Evolutionary conservation across 2,113 vertebrate genomes (phyloP), one percentile per base, ranked within the genome.

Genomic region (Cranoglanis bouderius): DNA sequence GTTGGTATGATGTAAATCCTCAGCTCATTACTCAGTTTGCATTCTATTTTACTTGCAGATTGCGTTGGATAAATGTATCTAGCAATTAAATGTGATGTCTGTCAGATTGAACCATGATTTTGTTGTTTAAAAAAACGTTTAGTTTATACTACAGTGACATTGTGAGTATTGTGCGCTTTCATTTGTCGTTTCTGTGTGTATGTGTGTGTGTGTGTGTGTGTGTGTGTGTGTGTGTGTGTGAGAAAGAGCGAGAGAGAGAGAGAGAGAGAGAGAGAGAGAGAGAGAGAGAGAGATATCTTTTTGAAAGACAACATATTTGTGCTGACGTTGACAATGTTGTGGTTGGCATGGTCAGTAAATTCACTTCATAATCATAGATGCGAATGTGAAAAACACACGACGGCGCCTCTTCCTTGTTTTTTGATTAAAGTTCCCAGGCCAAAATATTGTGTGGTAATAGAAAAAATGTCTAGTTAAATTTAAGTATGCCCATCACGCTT

Each of bases 271-370:
- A 65, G 29, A 53, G 13, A 53, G 32, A 59, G 19, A 8, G 29
- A n/a, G 24, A 26, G 16, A 38, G 32, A 35, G 24, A 38, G 32
- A 59, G 18, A n/a, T n/a, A n/a, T n/a, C n/a, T n/a, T n/a, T n/a
- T n/a, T n/a, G n/a, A n/a, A n/a, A n/a, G n/a, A 85, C 63, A 85
- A 53, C 84, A 85, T 67, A 85, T 85, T 85, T 67, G 43, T 70
- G 32, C 43, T 85, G 43, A 85, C 63, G 5, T 32, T 85, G 40
- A 85, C 83, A 85, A 21, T 53, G 83, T 70, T 85, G 40, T 49
- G 65, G n/a, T 85, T 72, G 63, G 84, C 84, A 85, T 85, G 84
- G 63, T 81, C 40, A 59, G 40, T 19, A 80, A 35, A 32, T 87
- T 65, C 53, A 61, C 74, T 38, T 81, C 59, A 63, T 51, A 87